Base-by-base conservation (phyloP, 1,140 invertebrate genomes). In the Orchestia grillus region DNA sequence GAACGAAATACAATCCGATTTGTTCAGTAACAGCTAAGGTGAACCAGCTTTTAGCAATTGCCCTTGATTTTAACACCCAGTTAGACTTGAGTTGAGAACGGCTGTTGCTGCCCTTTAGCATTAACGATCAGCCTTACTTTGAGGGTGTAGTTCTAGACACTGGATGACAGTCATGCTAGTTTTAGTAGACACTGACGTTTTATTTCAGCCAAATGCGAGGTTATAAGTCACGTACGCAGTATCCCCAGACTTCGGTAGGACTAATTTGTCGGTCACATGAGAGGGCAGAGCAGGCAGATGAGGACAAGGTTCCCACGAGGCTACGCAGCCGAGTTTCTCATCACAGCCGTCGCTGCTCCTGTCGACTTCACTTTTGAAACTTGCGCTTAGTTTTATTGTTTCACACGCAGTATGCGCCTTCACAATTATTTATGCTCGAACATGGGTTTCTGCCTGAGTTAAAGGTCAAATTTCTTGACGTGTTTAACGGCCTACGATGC, bases 311-410 rank as follows among this genome's bases (percentile, higher is more conserved):
- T 94, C 92, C 92, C 92, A 94, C 92, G 92, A 94, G 41, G 43
- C 92, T 42, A 4, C 92, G 28, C 44, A 94, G 44, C 40, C 92
- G 44, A 47, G 92, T 94, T 47, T 94, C 88, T 90, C 88, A 90
- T 90, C n/a, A 44, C 88, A 41, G 88, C 36, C 92, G 92, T n/a
- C 44, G 92, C 44, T 94, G 92, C 92, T 45, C 92, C 40, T 28
- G 92, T 11, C 43, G 36, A 6, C 44, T 16, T 16, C 40, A 45
- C 44, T 94, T 94, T 94, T 94, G 41, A 91, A 91, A 91, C 43
- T 28, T 47, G 44, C 40, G 92, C 43, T 47, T 94, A 94, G 44
- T 47, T 94, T 94, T 94, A 94, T 94, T 94, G 92, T 94, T 94
- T 94, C 92, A 47, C 88, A 91, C 41, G 6, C 3, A 42, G 88